Base-by-base conservation (phyloP, 2,888 invertebrate species). In the Tetragnatha montana region DNA sequence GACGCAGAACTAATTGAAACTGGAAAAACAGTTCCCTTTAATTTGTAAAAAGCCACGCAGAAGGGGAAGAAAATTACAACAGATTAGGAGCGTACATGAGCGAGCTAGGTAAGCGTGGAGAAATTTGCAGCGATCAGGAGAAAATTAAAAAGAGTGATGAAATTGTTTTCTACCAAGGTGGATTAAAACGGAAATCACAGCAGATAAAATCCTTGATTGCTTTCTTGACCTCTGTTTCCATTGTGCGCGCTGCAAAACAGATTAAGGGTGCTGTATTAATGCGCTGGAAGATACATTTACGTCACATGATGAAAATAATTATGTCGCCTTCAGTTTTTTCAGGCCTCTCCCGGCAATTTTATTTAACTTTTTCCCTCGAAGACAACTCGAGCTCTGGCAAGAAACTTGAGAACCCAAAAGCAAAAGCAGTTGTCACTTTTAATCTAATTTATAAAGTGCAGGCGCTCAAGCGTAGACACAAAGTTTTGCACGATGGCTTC, bases 391-490 rank as follows among this genome's bases (percentile, higher is more conserved):
- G 88, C 76, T 79, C 88, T 70, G 14, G 81, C 50, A 81, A 74
- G 89, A 89, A 89, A 89, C 89, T 79, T 89, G 85, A 89, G 89
- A 68, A 70, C 60, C 79, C 82, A 83, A 81, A 71, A 81, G 78
- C 75, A 70, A 85, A 81, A 85, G 84, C 89, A 85, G 85, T 85
- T 89, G 89, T 89, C 89, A 89, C 84, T 89, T 89, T 85, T 89
- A 89, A 89, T 89, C 89, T 85, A 89, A 89, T 89, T 85, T 85
- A 84, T 85, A 85, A 89, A 89, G 85, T 85, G 85, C 85, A 81
- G 85, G 89, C 88, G 83, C 80, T 88, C 88, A 80, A 74, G 88
- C 89, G 81, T 85, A 81, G 85, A 85, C 81, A 51, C 81, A 81
- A 89, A 89, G 89, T 89, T 89, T 89, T 89, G 85, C 81, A 89